These are phyloP conservation scores for Poecilia velifera DNA, from an alignment of 2,797 vertebrate genomes.

Conservation along the genomic window DNA sequence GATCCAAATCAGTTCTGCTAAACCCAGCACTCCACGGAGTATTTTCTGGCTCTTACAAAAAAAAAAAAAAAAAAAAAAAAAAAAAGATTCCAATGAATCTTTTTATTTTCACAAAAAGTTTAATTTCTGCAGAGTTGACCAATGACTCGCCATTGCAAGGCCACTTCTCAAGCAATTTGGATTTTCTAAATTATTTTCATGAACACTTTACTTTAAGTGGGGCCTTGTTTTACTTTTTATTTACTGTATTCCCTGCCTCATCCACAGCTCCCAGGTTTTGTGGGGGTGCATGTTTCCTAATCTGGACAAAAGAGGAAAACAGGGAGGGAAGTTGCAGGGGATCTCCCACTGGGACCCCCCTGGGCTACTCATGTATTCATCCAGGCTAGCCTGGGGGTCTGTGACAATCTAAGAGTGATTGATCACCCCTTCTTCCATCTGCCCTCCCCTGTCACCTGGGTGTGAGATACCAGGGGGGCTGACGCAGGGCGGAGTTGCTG, in stretches of 20 bases:
- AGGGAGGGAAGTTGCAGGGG: conserved; percentile 11
- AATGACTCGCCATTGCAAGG: background rate
- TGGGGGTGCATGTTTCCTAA: conserved; percentile 34
- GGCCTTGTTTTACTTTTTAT: background rate
- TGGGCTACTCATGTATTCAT: conserved; percentile 70
- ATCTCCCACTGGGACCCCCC: conserved; percentile 69
- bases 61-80: too few species aligned
- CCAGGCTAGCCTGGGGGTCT: conserved; percentile 71
- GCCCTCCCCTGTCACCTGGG: conserved; percentile 78
- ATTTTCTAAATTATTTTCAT: background rate
- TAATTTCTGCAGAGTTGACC: background rate
- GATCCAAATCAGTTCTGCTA: conserved; percentile 25
- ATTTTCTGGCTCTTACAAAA: conserved; percentile 55
- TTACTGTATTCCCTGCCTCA: conserved; percentile 2
- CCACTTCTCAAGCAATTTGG: too few species aligned
- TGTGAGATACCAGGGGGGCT: conserved; percentile 74
- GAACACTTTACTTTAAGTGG: background rate
- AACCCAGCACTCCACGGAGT: conserved; percentile 63
- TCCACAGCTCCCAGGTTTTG: conserved; percentile 9
- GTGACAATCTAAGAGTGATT: conserved; percentile 69
- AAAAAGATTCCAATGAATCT: background rate
- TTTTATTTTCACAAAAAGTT: background rate
- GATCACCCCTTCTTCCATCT: conserved; percentile 64
- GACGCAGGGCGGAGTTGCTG: conserved; percentile 15
- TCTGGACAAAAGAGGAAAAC: conserved; percentile 43